Evolutionary conservation across 2,888 invertebrate genomes (phyloP).

Genomic region (Apamea crenata): DNA sequence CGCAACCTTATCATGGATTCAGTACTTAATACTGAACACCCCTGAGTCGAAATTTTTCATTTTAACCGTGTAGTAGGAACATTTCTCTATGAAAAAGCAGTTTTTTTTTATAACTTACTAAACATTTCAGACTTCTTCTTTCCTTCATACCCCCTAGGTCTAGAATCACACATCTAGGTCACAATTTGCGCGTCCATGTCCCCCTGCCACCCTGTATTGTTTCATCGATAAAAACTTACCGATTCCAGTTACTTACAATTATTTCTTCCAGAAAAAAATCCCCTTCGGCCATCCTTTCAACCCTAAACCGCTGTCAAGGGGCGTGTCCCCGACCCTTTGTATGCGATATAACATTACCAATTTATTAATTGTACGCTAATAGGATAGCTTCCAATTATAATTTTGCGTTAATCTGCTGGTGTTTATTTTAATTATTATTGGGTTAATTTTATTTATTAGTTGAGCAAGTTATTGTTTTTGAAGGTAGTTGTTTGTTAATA

Average conservation of each 20-base stretch:
- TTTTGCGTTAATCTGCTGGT: constrained; percentile 12
- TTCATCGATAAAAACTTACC: not conserved
- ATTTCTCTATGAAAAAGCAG: too few relatives aligned
- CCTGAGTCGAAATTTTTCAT: too few relatives aligned
- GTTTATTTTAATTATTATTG: constrained; percentile 36
- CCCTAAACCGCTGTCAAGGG: constrained; percentile 12
- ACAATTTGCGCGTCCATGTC: too few relatives aligned
- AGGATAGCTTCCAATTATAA: constrained; percentile 53
- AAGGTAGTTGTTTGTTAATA: not conserved
- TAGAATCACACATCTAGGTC: too few relatives aligned
- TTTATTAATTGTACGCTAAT: constrained; percentile 64
- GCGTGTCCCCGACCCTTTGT: constrained; percentile 23
- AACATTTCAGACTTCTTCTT: too few relatives aligned
- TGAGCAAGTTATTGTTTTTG: not conserved
- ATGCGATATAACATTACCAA: constrained; percentile 57
- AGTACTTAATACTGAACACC: too few relatives aligned
- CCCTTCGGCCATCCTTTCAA: constrained; percentile 1
- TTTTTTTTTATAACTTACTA: too few relatives aligned
- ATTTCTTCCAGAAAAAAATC: not conserved
- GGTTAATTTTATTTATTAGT: constrained; percentile 18
- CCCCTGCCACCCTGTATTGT: too few relatives aligned
- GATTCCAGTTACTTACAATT: not conserved
- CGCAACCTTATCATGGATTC: too few relatives aligned
- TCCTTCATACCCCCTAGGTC: too few relatives aligned
- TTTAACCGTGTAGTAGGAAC: too few relatives aligned